These are phyloP conservation scores for Cataglyphis livida DNA, from an alignment of 2,888 invertebrate species.

Conservation along the genomic window DNA sequence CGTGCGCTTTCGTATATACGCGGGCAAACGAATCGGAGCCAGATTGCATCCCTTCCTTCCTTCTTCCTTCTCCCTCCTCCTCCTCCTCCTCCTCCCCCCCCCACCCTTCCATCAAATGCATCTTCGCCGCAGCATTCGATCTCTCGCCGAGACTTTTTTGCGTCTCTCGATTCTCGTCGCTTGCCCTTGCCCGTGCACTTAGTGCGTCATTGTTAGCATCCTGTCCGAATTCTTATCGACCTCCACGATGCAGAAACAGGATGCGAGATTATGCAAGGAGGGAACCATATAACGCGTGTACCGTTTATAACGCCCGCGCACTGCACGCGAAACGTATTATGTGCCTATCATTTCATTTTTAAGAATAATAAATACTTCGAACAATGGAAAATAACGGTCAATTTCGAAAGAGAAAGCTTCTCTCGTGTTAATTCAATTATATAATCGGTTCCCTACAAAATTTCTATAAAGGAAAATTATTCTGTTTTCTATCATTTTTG, in stretches of 20 bases:
- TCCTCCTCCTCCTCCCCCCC: not conserved
- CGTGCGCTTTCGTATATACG: slow-evolving; percentile 22
- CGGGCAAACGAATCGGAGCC: slow-evolving; percentile 29
- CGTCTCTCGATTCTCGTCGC: not conserved
- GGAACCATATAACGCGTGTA: not conserved
- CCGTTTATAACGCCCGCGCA: not conserved
- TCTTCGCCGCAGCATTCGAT: slow-evolving; percentile 5
- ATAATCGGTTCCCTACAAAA: not conserved
- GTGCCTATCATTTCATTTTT: not conserved
- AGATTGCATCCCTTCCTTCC: not conserved
- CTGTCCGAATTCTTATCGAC: slow-evolving; percentile 42
- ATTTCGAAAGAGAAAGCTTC: not conserved
- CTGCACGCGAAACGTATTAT: not conserved
- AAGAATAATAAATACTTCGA: not conserved
- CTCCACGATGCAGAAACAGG: slow-evolving; percentile 28
- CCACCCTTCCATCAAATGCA: no score
- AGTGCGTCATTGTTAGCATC: slow-evolving; percentile 34
- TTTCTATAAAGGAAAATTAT: not conserved
- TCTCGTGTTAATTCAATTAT: not conserved
- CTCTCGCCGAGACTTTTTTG: slow-evolving; percentile 23
- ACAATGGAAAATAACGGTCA: not conserved
- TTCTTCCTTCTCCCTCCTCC: no score
- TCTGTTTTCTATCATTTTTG: not conserved
- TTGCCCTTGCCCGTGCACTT: not conserved
- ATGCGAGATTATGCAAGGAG: slow-evolving; percentile 22